Base-by-base conservation (phyloP, 2,113 vertebrate species). In the Periophthalmodon schlosseri region DNA sequence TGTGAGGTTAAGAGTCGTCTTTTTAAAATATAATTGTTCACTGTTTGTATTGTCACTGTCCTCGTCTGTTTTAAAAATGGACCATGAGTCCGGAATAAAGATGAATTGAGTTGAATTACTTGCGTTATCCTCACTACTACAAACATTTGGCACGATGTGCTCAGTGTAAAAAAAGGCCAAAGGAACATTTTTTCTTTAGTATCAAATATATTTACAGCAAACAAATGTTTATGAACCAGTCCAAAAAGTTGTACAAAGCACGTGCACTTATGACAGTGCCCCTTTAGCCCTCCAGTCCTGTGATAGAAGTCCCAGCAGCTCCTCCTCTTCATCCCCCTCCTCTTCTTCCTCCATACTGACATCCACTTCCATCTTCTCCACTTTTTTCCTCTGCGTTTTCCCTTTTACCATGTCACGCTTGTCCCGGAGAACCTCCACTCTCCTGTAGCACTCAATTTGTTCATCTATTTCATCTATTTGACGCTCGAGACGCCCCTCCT, bases 391-490 rank as follows among this genome's bases (percentile, higher is more conserved):
- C 77, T 84, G 89, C 24, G 86, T 44, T n/a, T 93, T 94, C 39
- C 90, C 90, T 87, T 95, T 97, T 61, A 94, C 88, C 64, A 93
- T 84, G 0, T 99, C 97, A 80, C 95, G 94, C 68, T 92, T 95
- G 87, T 97, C 94, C 63, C 96, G 93, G 79, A 99, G 73, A 0
- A 95, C 79, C 74, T 99, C 96, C 1, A 99, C 95, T 2, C 97
- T 95, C 49, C 94, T 96, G 66, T 96, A 98, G 72, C 96, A 98
- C 72, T 97, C 94, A 1, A 99, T 99, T 86, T 99, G 98, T 68
- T 99, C 96, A 23, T 99, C 96, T 57, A 98, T 99, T 88, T 99
- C 97, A 60, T 96, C 96, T 71, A 99, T 98, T 88, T 98, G 97
- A 21, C 98, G 95, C 79, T 97, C 98, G 66, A 99, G 61, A 3